A percentile compares a stretch with the other conserved stretches of the same genome.
Conservation (phyloP, 2,888 invertebrate species). For the Drosophila atroscutellata region DNA sequence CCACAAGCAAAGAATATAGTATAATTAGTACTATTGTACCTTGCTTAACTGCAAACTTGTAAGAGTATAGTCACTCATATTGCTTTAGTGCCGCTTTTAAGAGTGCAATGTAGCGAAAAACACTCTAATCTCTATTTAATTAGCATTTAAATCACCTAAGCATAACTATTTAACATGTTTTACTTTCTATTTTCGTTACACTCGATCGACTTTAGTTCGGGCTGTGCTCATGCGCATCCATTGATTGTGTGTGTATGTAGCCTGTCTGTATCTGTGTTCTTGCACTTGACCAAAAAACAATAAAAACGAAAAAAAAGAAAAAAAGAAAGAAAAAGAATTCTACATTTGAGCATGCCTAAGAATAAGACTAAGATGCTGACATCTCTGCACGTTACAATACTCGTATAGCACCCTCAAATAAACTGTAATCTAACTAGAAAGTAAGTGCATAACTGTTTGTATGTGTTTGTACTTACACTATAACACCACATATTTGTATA, state of each 20-base stretch:
- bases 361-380: constrained; percentile 53
- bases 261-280: constrained; percentile 47
- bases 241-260: constrained; percentile 38
- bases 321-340: not conserved
- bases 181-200: constrained; percentile 62
- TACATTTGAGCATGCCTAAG: constrained; percentile 46
- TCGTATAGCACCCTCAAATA: constrained; percentile 56
- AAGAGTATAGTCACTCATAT: constrained; percentile 29
- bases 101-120: constrained; percentile 32
- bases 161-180: constrained; percentile 47
- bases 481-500: constrained; percentile 5
- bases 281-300: constrained; percentile 48
- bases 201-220: constrained; percentile 51
- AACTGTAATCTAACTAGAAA: constrained; percentile 61
- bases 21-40: constrained; percentile 1
- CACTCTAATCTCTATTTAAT: constrained; percentile 14
- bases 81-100: constrained; percentile 52
- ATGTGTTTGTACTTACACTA: constrained; percentile 30
- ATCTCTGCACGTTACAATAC: constrained; percentile 67
- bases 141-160: constrained; percentile 20
- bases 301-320: constrained; percentile 7
- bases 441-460: constrained; percentile 65
- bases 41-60: constrained; percentile 32
- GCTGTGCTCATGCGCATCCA: constrained; percentile 47
- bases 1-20: constrained; percentile 25